Percentiles rank a stretch among this genome's conserved stretches.
Evolutionary conservation across 64 coral and sea anemone species (phyloP).

Genomic region (Dendrophyllia cribrosa): DNA sequence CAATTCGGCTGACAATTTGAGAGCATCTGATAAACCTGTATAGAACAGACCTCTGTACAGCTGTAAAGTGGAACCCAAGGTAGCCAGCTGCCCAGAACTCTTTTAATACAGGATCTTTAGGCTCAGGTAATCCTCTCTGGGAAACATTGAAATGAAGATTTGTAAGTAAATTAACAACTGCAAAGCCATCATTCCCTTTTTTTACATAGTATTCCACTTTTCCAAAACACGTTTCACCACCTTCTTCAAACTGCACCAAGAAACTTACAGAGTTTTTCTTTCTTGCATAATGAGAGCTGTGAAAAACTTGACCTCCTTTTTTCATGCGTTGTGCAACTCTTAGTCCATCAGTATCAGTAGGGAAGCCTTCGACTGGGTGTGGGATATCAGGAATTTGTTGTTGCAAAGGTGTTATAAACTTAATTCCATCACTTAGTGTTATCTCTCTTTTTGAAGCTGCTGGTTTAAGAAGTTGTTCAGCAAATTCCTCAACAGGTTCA

Average conservation of each 20-base stretch:
- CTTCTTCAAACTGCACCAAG: conserved; percentile 36
- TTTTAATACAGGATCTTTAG: conserved; percentile 55
- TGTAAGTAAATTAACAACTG: conserved; percentile 38
- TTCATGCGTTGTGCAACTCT: conserved; percentile 30
- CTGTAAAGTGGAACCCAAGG: conserved; percentile 23
- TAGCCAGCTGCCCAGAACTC: conserved; percentile 44
- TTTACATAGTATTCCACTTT: conserved; percentile 48
- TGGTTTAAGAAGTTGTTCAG: conserved; percentile 7
- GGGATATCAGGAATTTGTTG: conserved; percentile 43
- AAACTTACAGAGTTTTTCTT: conserved; percentile 49
- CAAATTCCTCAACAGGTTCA: conserved; percentile 29
- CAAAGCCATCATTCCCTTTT: conserved; percentile 54
- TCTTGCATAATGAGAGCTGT: conserved; percentile 30
- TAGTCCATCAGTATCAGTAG: conserved; percentile 12
- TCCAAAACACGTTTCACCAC: conserved; percentile 26
- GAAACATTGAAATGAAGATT: conserved; percentile 31
- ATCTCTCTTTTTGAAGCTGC: conserved; percentile 13
- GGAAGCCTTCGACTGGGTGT: conserved; percentile 51
- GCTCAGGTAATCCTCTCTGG: conserved; percentile 10
- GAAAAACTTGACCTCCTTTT: conserved; percentile 42
- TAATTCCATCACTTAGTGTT: conserved; percentile 44
- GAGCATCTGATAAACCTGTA: conserved; percentile 34
- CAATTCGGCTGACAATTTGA: conserved; percentile 19
- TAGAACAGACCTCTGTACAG: not conserved
- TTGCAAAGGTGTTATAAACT: conserved; percentile 57